These are phyloP conservation scores for Marisa cornuarietis DNA, from an alignment of 1,140 invertebrate species.

Conservation along the genomic window DNA sequence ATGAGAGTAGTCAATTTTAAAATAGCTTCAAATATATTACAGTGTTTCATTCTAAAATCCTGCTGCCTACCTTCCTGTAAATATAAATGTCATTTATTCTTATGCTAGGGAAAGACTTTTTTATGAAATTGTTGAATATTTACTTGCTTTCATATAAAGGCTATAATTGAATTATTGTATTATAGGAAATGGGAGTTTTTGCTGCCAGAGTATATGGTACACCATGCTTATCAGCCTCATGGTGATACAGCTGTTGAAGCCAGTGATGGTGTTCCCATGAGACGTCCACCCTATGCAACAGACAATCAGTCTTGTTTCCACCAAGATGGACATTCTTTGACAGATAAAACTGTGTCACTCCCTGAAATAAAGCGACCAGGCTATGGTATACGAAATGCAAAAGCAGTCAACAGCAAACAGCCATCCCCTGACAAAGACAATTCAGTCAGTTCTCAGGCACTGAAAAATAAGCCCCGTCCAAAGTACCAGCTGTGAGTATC, in stretches of 20 bases:
- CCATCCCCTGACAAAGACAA: neutral
- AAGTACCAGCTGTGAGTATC: slow-evolving; percentile 16
- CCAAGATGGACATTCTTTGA: slow-evolving; percentile 43
- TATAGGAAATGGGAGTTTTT: slow-evolving; percentile 51
- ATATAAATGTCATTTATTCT: too few relatives aligned
- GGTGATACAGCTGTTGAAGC: slow-evolving; percentile 5
- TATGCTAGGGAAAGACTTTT: too few relatives aligned
- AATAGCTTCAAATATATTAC: too few relatives aligned
- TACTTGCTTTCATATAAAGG: too few relatives aligned
- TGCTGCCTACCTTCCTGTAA: too few relatives aligned
- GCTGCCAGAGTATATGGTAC: slow-evolving; percentile 63
- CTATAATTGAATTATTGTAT: neutral
- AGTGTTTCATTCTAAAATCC: too few relatives aligned
- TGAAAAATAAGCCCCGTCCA: neutral
- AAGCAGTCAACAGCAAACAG: slow-evolving; percentile 11
- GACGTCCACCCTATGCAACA: slow-evolving; percentile 44
- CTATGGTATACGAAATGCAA: slow-evolving; percentile 49
- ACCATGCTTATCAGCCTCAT: slow-evolving; percentile 46
- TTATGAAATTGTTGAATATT: too few relatives aligned
- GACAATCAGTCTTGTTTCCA: slow-evolving; percentile 48
- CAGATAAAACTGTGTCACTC: slow-evolving; percentile 56
- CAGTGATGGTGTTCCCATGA: slow-evolving; percentile 14
- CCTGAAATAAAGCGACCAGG: slow-evolving; percentile 50
- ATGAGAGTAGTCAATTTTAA: too few relatives aligned
- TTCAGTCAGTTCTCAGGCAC: slow-evolving; percentile 5